Evolutionary conservation across 2,113 vertebrate species (phyloP), one percentile per base, ranked within the genome.

Genomic region (Parotia lawesii): DNA sequence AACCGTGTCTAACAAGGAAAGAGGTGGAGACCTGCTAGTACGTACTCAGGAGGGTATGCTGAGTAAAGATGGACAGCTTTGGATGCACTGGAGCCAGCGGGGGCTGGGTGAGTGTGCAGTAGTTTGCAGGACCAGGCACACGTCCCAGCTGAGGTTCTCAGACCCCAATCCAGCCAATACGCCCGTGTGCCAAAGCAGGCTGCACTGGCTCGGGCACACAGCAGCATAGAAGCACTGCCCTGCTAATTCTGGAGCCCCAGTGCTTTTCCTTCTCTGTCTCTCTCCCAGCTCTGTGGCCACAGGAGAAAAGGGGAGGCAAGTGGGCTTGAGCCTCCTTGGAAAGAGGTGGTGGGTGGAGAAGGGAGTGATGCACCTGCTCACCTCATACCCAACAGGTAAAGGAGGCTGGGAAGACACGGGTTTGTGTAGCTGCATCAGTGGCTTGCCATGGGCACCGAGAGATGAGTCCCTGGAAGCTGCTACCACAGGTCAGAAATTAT

Each of bases 161-260:
- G 69, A 18, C 23, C 0, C 58, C 61, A 29, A 0, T 25, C 38
- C 53, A 75, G 66, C 27, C 64, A 44, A 3, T 5, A 7, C 8
- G 15, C 9, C n/a, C 45, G 15, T 3, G 16, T 85, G 58, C 11
- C 48, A 82, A 25, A 44, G 28, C 48, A 51, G n/a, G n/a, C 37
- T 57, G 50, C 51, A 18, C 25, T 69, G 54, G 20, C 37, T 29
- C n/a, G 42, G 23, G 48, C 25, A 17, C 7, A 3, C 37, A 38
- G n/a, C 42, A 47, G 37, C 2, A 17, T 53, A 3, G 17, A 7
- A 27, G 20, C 37, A 51, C 25, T 47, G 53, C 33, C 87, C 3
- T 42, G 37, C 25, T 57, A 27, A 33, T 54, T 61, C 33, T 56
- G 33, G 27, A 56, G 20, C 13, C 23, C 1, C 2, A 20, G 17